Conservation (phyloP, 2,797 vertebrate genomes). For the Sparidentex hasta region DNA sequence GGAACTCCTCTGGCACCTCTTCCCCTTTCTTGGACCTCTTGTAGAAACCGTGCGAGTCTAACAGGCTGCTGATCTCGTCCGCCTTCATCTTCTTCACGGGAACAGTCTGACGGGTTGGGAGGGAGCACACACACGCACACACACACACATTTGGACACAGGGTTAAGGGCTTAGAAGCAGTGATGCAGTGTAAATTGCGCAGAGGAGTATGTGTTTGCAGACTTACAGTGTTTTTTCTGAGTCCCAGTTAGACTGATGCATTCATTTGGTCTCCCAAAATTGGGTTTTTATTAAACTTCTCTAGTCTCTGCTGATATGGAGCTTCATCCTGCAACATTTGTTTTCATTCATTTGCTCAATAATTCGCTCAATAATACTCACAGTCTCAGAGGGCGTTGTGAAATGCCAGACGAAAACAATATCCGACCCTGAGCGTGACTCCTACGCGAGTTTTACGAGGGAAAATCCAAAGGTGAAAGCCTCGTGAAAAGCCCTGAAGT, state of each 20-base stretch:
- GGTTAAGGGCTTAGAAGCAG: slow-evolving; percentile 15
- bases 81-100: slow-evolving; percentile 86
- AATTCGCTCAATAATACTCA: slow-evolving; percentile 16
- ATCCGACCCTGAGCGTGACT: neutral
- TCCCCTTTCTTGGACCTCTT: slow-evolving; percentile 88
- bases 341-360: slow-evolving; percentile 30
- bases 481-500: slow-evolving; percentile 4
- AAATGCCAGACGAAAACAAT: slow-evolving; percentile 31
- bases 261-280: neutral
- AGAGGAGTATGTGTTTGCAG: neutral
- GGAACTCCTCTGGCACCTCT: slow-evolving; percentile 88
- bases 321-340: slow-evolving; percentile 3
- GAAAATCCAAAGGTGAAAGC: slow-evolving; percentile 7
- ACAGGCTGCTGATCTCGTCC: slow-evolving; percentile 85
- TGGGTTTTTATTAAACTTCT: slow-evolving; percentile 20
- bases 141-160: slow-evolving; percentile 26
- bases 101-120: slow-evolving; percentile 76
- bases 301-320: neutral
- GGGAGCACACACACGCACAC: slow-evolving; percentile 17
- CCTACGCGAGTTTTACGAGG: neutral
- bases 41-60: slow-evolving; percentile 90
- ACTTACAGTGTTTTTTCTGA: neutral
- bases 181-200: neutral
- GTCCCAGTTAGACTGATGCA: neutral
- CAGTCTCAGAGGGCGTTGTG: slow-evolving; percentile 28